Base-by-base conservation (phyloP, 2,888 invertebrate species). In the Trichopoda pennipes region DNA sequence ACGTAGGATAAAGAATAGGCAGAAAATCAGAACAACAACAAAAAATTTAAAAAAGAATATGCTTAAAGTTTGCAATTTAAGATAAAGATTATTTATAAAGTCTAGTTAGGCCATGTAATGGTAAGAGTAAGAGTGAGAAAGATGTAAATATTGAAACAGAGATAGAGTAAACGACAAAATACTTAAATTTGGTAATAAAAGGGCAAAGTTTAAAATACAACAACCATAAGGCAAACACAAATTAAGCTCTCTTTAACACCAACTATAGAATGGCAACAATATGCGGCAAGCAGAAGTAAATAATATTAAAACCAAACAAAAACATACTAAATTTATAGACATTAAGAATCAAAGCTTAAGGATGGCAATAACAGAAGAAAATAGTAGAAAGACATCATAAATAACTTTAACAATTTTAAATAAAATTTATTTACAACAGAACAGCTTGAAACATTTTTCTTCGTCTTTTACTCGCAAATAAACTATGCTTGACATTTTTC, bases 171-270 rank as follows among this genome's bases (percentile, higher is more conserved):
- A 17, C 19, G 19, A 19, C 14, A 58, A n/a, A 21, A 35, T 12
- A n/a, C 19, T 44, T 16, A 69, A 44, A 17, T 44, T 69, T 69
- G 55, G n/a, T 16, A 4, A 35, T 47, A 32, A 55, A 61, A 63
- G 53, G 53, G 35, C 55, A 73, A 73, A 55, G 44, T 74, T 74
- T 49, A 47, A 64, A 8, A 28, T 44, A 16, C 61, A 51, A 69
- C 35, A 70, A 49, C 58, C 28, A 58, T n/a, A 38, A 9, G 44
- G 6, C n/a, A 56, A 56, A 28, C 9, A 56, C 28, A 56, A 69
- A 17, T 56, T 58, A 58, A 69, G 56, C n/a, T 47, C 19, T 69
- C 44, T 56, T 10, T 49, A 70, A 21, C 47, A 58, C 16, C 35
- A 70, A 19, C 16, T 32, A 32, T 47, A 69, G 56, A 69, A 28